These are phyloP conservation scores for Pyrocoelia pectoralis DNA, from an alignment of 2,888 invertebrate genomes.

Conservation along the genomic window DNA sequence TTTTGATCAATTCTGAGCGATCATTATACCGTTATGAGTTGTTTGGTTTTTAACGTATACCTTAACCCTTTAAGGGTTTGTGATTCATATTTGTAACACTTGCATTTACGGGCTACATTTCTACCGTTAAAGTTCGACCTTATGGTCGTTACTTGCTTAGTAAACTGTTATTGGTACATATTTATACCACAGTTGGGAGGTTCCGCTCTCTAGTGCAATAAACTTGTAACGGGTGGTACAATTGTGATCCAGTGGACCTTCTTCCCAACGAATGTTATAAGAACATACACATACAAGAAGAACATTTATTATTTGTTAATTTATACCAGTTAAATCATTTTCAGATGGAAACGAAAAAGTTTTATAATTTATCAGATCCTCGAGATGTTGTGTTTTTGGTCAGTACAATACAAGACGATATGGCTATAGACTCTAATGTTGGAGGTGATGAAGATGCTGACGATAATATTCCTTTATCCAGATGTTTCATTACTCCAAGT, in stretches of 20 bases:
- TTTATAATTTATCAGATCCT: background rate
- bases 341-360: background rate
- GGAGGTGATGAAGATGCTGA: conserved; percentile 12
- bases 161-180: background rate
- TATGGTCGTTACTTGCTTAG: background rate
- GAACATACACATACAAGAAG: too few species aligned
- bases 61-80: conserved; percentile 3
- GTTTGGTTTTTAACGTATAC: too few species aligned
- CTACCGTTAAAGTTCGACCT: background rate
- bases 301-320: background rate
- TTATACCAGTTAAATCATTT: background rate
- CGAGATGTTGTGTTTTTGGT: background rate
- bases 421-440: conserved; percentile 8
- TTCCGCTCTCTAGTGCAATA: background rate
- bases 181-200: background rate
- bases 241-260: background rate
- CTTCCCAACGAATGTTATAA: background rate
- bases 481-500: background rate
- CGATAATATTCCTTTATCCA: conserved; percentile 3
- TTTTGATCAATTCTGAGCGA: too few species aligned
- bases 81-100: background rate
- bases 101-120: conserved; percentile 1
- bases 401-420: background rate
- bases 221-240: background rate
- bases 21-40: too few species aligned